Evolutionary conservation across 1,140 invertebrate genomes (phyloP).

Genomic region (Hycleus phaleratus): DNA sequence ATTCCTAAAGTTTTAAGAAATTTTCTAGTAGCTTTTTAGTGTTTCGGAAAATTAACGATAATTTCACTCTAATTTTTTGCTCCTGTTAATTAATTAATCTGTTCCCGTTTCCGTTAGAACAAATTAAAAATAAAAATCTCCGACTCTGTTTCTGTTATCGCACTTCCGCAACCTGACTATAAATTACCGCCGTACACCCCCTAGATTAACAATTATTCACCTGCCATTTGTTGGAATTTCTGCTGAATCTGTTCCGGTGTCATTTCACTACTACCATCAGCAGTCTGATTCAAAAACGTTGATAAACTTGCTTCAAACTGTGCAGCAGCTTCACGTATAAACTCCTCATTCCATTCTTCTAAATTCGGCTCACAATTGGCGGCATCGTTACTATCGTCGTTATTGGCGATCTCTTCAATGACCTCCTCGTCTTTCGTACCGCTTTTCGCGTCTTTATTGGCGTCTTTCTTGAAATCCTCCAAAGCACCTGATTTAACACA

Average conservation of each 20-base stretch:
- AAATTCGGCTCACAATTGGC: not conserved
- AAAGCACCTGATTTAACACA: constrained; percentile 43
- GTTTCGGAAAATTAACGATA: no score
- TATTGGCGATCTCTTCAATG: constrained; percentile 10
- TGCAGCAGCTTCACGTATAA: constrained; percentile 51
- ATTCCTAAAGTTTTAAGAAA: no score
- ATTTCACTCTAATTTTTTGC: no score
- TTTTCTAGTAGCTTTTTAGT: no score
- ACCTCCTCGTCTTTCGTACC: constrained; percentile 22
- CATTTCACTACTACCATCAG: constrained; percentile 36
- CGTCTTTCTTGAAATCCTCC: constrained; percentile 45
- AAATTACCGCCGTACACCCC: not conserved
- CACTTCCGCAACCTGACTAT: no score
- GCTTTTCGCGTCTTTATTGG: constrained; percentile 16
- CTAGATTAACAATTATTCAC: not conserved
- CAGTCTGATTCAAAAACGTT: constrained; percentile 42
- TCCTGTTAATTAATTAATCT: no score
- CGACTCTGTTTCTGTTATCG: no score
- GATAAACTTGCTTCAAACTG: constrained; percentile 57
- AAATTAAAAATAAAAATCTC: no score
- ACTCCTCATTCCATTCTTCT: constrained; percentile 52
- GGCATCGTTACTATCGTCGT: constrained; percentile 13
- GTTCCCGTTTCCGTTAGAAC: no score
- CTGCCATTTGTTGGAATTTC: constrained; percentile 36
- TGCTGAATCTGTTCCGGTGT: constrained; percentile 29